phyloP scores from a whole-genome alignment of 2,888 invertebrate genomes.

The Harpalus rubripes region DNA sequence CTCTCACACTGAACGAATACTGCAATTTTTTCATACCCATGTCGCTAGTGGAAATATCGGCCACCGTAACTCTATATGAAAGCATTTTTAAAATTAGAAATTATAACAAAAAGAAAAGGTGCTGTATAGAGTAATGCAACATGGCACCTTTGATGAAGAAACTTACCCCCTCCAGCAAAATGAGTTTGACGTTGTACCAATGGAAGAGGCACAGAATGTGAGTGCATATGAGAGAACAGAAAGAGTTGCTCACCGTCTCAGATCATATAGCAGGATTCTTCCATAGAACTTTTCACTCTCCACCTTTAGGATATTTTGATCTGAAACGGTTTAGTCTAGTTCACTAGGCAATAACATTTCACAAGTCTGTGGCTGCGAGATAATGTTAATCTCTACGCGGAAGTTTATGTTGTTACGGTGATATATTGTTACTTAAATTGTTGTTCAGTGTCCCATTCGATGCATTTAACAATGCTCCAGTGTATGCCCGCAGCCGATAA shows the following conservation, averaged over 20 bases:
- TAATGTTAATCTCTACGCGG: conserved; percentile 60
- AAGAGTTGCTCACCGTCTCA: not conserved
- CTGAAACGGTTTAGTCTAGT: conserved; percentile 69
- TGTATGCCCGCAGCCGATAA: conserved; percentile 56
- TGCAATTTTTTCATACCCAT: not conserved
- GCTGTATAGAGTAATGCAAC: not conserved
- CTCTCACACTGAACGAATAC: not conserved
- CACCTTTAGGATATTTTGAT: conserved; percentile 69
- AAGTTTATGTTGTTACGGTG: conserved; percentile 59
- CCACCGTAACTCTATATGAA: not conserved
- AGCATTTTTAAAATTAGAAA: not conserved
- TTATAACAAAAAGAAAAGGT: not conserved
- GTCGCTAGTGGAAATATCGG: not conserved
- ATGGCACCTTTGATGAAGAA: not conserved
- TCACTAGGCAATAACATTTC: conserved; percentile 68
- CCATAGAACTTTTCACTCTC: not conserved
- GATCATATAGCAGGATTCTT: not conserved
- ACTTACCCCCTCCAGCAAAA: not conserved
- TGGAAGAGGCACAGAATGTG: not conserved
- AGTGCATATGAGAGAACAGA: not conserved
- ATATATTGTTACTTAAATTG: conserved; percentile 66
- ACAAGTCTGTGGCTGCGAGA: conserved; percentile 51
- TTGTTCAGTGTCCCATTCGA: conserved; percentile 63
- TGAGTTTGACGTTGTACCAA: not conserved
- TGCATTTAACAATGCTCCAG: conserved; percentile 58